Conservation (phyloP, 2,113 vertebrate species). For the Gallinago paraguaiae region DNA sequence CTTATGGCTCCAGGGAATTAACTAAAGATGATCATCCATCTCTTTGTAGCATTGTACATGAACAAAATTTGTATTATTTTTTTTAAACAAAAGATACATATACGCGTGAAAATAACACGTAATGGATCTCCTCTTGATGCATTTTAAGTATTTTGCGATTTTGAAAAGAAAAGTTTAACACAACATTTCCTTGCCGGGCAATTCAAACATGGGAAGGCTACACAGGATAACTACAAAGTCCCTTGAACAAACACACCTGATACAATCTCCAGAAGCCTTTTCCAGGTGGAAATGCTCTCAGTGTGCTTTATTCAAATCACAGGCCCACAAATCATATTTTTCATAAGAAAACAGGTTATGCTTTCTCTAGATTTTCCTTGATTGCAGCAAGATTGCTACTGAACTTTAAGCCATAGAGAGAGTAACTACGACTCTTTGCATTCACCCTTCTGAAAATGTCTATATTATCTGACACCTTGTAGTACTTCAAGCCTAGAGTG, state of each 20-base stretch:
- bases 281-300: not conserved
- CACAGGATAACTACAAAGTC: not conserved
- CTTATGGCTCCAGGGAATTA: not conserved
- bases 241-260: not conserved
- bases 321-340: not conserved
- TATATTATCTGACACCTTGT: not conserved
- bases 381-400: not conserved
- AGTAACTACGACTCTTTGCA: not conserved
- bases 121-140: not conserved
- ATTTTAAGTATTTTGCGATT: not conserved
- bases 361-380: not conserved
- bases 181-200: not conserved
- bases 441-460: not conserved
- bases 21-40: not conserved
- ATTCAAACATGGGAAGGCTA: not conserved
- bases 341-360: not conserved
- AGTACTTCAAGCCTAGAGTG: not conserved
- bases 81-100: not conserved
- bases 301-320: not conserved
- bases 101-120: accelerated
- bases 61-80: not conserved
- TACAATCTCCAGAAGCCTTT: not conserved
- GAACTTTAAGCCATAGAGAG: not conserved
- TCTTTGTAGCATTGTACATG: not conserved
- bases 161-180: not conserved